Percentiles rank a stretch among this genome's conserved stretches.
Evolutionary conservation across 2,888 invertebrate species (phyloP).

Genomic region (Operophtera brumata): DNA sequence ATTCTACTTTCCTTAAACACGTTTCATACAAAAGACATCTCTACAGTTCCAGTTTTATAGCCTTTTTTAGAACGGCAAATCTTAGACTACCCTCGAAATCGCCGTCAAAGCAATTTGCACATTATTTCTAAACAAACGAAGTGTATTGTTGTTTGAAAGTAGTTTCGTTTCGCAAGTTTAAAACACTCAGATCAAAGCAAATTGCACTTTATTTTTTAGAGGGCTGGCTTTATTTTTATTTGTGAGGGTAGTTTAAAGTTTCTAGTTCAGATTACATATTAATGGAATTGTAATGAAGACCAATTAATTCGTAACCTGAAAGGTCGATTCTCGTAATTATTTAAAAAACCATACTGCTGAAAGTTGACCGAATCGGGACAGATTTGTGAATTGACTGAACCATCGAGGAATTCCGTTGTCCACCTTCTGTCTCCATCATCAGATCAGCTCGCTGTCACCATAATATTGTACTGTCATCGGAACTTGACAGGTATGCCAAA

Average conservation of each 20-base stretch:
- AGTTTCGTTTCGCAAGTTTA: background rate
- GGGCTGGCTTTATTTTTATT: conserved; percentile 3
- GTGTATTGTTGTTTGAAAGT: background rate
- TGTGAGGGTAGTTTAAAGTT: conserved; percentile 10
- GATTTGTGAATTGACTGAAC: no score
- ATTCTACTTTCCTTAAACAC: conserved; percentile 3
- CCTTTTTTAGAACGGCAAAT: background rate
- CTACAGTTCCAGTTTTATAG: background rate
- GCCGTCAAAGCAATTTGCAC: conserved; percentile 1
- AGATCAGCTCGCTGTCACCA: no score
- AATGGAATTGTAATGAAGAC: conserved; percentile 43
- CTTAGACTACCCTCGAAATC: conserved; percentile 10
- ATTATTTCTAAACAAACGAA: background rate
- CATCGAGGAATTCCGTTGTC: no score
- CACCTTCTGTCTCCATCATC: no score
- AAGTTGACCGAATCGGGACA: no score
- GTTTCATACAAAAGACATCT: conserved; percentile 12
- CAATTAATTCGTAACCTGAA: no score
- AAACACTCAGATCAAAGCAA: conserved; percentile 1
- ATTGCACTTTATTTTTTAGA: conserved; percentile 11
- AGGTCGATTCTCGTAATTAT: no score
- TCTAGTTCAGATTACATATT: conserved; percentile 37
- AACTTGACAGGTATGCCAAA: no score
- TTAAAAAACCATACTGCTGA: no score
- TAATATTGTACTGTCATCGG: no score